Conservation (phyloP, 1,140 invertebrate species). For the Chelonus insularis region DNA sequence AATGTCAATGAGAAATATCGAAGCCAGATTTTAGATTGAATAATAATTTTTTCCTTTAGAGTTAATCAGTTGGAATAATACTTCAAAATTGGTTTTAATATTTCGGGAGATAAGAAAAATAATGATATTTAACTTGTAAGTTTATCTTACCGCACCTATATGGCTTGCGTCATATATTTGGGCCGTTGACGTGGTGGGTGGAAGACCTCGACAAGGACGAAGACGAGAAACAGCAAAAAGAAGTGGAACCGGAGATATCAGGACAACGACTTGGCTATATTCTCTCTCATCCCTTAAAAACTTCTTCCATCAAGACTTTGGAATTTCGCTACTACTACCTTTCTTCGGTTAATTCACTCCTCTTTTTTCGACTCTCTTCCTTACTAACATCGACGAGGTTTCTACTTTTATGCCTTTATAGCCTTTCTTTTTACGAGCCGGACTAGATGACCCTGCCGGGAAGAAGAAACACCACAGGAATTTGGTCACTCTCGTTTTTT, state of each 20-base stretch:
- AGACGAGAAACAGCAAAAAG: slow-evolving; percentile 24
- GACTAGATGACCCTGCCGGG: slow-evolving; percentile 4
- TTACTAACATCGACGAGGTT: no score
- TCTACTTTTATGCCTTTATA: slow-evolving; percentile 10
- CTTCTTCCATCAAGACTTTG: neutral
- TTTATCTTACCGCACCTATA: slow-evolving; percentile 33
- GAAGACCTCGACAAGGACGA: slow-evolving; percentile 55
- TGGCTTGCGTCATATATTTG: slow-evolving; percentile 54
- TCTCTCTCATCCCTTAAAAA: neutral
- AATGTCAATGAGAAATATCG: no score
- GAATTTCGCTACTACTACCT: neutral
- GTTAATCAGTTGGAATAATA: no score
- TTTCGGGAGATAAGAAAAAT: neutral
- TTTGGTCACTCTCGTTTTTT: neutral
- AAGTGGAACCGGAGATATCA: slow-evolving; percentile 11
- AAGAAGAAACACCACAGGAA: neutral
- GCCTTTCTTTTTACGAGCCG: neutral
- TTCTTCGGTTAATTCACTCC: neutral
- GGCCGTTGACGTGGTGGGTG: slow-evolving; percentile 50
- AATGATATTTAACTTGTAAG: slow-evolving; percentile 6
- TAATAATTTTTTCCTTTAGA: no score
- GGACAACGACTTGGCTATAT: slow-evolving; percentile 9
- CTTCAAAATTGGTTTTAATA: no score
- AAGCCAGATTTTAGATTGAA: no score
- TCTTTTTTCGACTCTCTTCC: neutral